Base-by-base conservation (phyloP, 2,113 vertebrate species). In the Pterocles gutturalis region DNA sequence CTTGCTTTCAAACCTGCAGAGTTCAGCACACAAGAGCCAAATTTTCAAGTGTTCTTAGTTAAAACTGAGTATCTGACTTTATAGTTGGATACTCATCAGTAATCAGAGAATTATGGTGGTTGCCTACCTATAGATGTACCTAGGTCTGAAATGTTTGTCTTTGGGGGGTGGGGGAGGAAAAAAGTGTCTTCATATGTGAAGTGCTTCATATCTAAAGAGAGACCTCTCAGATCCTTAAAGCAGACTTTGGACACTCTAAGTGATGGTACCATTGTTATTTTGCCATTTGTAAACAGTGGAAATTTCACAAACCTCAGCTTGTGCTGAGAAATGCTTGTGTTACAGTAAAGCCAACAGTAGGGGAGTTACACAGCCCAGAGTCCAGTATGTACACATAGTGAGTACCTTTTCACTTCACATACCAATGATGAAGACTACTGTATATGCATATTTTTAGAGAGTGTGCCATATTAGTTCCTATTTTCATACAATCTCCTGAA, bases 401-500 rank as follows among this genome's bases (percentile, higher is more conserved):
- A 94, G 70, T 65, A 79, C 29, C 25, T 10, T 54, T 79, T 53
- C 45, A 69, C 29, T 85, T 88, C 58, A 90, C 58, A 12, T 64
- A 60, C 55, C 49, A 60, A 22, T 54, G 64, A 58, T 41, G 53
- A 81, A 85, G 25, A 53, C 41, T 57, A 49, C 46, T 46, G 18
- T 53, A 34, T 87, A 87, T 87, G 53, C 46, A 67, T 82, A 79
- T 82, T 95, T 96, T 90, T 80, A 84, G 38, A 80, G 15, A 33
- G 10, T 71, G 90, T 91, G 54, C 79, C 69, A 36, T 92, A 79
- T 72, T 66, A 51, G 46, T 89, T 89, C 69, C 70, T 94, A 33
- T 91, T 97, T 97, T 97, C 90, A 60, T 92, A 94, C 45, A 33
- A 4, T 90, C 13, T 72, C 45, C 83, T 90, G 25, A 83, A 75